Base-by-base conservation (phyloP, 1,140 invertebrate genomes). In the Lordiphosa collinella region DNA sequence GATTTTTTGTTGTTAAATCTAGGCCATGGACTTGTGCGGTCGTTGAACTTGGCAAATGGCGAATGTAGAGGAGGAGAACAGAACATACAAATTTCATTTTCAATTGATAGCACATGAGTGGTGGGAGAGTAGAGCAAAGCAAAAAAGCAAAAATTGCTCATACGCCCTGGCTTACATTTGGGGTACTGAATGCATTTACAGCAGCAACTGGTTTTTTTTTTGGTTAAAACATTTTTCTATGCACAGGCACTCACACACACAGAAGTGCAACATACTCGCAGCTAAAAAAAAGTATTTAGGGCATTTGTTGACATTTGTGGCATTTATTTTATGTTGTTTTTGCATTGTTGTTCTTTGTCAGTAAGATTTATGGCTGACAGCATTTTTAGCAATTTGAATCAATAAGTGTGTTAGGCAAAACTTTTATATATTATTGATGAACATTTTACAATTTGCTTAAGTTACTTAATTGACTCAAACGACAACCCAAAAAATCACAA, bases 21-120 rank as follows among this genome's bases (percentile, higher is more conserved):
- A 85, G 80, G 80, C 80, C 80, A 85, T 78, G 80, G 80, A 86
- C 73, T 79, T 62, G 64, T 62, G 70, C 80, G 80, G 80, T 80
- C 80, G 66, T 85, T 85, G 80, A 86, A 84, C 79, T 85, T 86
- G 78, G 71, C 76, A 55, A 76, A 76, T 51, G 66, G 44, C 37
- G 41, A 11, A 38, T 22, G 31, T 12, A 11, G 44, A 18, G 10
- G 25, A 16, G 3, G 46, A 22, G 13, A 22, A 8, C 46, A 31
- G n/a, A 22, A 10, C n/a, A n/a, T 18, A n/a, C 36, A 32, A 61
- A 76, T 76, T 78, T 78, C 62, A 50, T 56, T 71, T 78, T 78
- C 73, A 78, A 67, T 62, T 78, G 59, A 53, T 61, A 50, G 44
- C 29, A 52, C 12, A 50, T 16, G 11, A 36, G 16, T 22, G 22